Base-by-base conservation (phyloP, 1,140 invertebrate species). In the Chrysopa pallens region DNA sequence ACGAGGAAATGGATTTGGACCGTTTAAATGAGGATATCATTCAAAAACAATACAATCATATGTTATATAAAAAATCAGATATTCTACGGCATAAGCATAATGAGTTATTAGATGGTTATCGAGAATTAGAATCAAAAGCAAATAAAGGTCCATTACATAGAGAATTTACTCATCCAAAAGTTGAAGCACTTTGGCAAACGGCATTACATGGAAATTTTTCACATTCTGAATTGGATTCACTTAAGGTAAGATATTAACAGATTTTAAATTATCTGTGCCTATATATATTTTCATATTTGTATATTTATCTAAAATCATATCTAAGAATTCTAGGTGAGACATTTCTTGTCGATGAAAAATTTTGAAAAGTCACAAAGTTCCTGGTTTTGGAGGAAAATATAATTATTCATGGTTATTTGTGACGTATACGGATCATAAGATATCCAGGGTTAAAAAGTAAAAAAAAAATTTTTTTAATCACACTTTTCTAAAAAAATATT, bases 91-190 rank as follows among this genome's bases (percentile, higher is more conserved):
- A 79, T 9, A 81, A 81, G 53, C 80, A 91, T 58, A 64, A 72
- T 35, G 77, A 80, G 33, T 61, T 95, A 8, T 78, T 81, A 53
- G 78, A 82, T 55, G 78, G 80, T 42, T 91, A 80, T 57, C 82
- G 90, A 54, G 73, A 73, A 39, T 62, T 94, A 27, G 76, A 85
- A 48, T 69, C 76, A 39, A 58, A 83, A 36, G 70, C 84, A 12
- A 71, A 78, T 8, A 73, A 72, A 61, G 79, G 80, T 13, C 80
- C 82, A 1, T 73, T 77, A 43, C 82, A 78, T 48, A 76, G 74
- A 56, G 85, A 91, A 49, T 94, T 95, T 59, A 70, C 85, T 13
- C 88, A 94, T 54, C 81, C 82, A 0, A 85, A 87, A 66, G 88
- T 93, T 3, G 78, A 88, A 60, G 78, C 76, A 6, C 62, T 95